Evolutionary conservation across 2,888 invertebrate genomes (phyloP), one percentile per base, ranked within the genome.

Genomic region (Cerastis leucographa): DNA sequence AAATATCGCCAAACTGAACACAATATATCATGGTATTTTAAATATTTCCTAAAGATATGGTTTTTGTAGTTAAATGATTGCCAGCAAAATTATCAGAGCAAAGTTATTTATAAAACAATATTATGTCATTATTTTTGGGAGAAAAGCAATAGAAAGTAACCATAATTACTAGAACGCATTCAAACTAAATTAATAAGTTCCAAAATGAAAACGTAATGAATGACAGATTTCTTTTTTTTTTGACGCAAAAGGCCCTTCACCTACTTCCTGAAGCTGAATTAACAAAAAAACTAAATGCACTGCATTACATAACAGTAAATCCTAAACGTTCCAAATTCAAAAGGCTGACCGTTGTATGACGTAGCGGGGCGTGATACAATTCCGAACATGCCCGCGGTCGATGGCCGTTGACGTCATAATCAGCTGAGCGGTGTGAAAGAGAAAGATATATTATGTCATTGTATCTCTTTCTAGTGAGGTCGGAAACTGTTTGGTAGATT

Each of bases 361-460:
- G 93, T 94, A 93, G 93, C 88, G 74, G 80, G 85, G 84, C 89
- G 89, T 91, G 90, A 89, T 91, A 90, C 90, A 88, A 90, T 90
- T 90, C 81, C 81, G 82, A 87, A 80, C 86, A 83, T 83, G 90
- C 83, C 83, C 78, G 88, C 88, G 95, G 94, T 94, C 95, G 91
- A 74, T 90, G 94, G 92, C 95, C 95, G 88, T 88, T 95, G 95
- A 96, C 96, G 96, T 95, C 94, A 95, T 90, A 85, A 94, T 94
- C 96, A 96, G 95, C 96, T 96, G 96, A 76, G 79, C 90, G 29
- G 74, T 56, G 67, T 7, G 77, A 84, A n/a, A 71, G 85, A 80
- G 77, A 76, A n/a, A 73, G 64, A 69, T n/a, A 35, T 68, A 62
- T 44, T 61, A n/a, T 81, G 49, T 73, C 17, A 73, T 54, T 73